These are phyloP conservation scores for Drosophila malerkotliana DNA, from an alignment of 1,140 invertebrate species.

Conservation along the genomic window DNA sequence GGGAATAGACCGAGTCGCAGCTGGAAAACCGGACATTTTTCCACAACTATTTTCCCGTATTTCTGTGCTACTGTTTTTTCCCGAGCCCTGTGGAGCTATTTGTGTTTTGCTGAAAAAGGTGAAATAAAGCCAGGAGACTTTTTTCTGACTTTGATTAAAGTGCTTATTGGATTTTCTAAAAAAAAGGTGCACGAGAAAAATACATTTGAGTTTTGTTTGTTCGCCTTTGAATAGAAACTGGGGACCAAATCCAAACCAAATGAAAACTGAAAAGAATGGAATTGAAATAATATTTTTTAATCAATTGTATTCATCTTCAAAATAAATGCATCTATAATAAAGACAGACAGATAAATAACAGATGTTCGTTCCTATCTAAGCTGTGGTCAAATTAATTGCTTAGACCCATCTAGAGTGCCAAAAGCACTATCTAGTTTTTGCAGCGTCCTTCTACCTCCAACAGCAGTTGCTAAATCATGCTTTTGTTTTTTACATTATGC, in stretches of 20 bases:
- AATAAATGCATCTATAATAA: too few species aligned
- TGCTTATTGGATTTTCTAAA: constrained; percentile 66
- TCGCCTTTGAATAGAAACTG: constrained; percentile 4
- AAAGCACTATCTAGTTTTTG: neutral
- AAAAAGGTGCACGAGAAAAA: constrained; percentile 18
- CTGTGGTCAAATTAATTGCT: neutral
- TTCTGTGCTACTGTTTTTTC: constrained; percentile 4
- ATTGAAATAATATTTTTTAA: neutral
- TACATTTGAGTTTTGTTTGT: constrained; percentile 9
- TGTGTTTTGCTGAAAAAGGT: constrained; percentile 38
- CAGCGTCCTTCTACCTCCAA: neutral
- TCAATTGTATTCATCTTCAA: neutral
- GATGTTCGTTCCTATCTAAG: neutral
- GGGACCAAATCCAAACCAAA: neutral
- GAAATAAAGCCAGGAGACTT: constrained; percentile 43
- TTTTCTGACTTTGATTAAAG: constrained; percentile 54
- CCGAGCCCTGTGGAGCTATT: constrained; percentile 22
- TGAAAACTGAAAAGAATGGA: neutral
- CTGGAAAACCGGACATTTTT: constrained; percentile 37
- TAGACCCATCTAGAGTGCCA: neutral
- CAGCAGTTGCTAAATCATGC: constrained; percentile 18
- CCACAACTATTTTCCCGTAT: constrained; percentile 23
- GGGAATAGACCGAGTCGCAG: constrained; percentile 38
- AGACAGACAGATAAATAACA: too few species aligned
- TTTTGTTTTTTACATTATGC: constrained; percentile 2